Evolutionary conservation across 1,140 invertebrate genomes (phyloP).

Genomic region (Trachymyrmex septentrionalis): DNA sequence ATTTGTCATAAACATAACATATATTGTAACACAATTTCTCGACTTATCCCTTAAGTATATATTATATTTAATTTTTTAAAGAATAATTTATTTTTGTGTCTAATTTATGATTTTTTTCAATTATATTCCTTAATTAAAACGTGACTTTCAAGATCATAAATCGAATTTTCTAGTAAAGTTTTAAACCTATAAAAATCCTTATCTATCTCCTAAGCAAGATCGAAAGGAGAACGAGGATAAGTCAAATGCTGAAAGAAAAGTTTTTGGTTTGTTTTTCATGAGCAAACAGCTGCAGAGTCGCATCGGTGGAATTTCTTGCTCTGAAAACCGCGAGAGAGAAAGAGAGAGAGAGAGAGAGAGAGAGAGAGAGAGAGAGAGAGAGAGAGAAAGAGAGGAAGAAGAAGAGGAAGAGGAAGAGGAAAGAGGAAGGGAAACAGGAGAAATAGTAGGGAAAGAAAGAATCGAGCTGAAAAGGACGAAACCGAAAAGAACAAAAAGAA

Average conservation of each 20-base stretch:
- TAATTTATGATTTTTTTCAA: constrained; percentile 11
- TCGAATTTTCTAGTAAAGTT: constrained; percentile 5
- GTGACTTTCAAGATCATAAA: constrained; percentile 1
- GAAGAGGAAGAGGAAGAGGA: constrained; percentile 7
- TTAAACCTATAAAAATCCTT: constrained; percentile 58
- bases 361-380: neutral
- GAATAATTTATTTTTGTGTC: neutral
- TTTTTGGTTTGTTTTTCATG: constrained; percentile 77
- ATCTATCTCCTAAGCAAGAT: neutral
- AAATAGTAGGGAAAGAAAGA: constrained; percentile 41
- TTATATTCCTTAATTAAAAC: neutral
- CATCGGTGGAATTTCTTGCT: constrained; percentile 62
- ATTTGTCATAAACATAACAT: neutral
- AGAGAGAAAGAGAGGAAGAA: neutral
- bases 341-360: constrained; percentile 52
- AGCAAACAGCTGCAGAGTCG: constrained; percentile 71
- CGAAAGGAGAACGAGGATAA: constrained; percentile 21
- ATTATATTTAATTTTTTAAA: neutral
- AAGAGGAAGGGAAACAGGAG: neutral
- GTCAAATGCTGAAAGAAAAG: constrained; percentile 59
- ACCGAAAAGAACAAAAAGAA: constrained; percentile 24
- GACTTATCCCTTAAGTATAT: neutral
- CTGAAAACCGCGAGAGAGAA: constrained; percentile 4
- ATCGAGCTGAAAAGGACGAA: constrained; percentile 32
- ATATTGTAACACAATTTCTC: constrained; percentile 5